Evolutionary conservation across 1,140 invertebrate genomes (phyloP), one percentile per base, ranked within the genome.

Genomic region (Brachionus plicatilis): DNA sequence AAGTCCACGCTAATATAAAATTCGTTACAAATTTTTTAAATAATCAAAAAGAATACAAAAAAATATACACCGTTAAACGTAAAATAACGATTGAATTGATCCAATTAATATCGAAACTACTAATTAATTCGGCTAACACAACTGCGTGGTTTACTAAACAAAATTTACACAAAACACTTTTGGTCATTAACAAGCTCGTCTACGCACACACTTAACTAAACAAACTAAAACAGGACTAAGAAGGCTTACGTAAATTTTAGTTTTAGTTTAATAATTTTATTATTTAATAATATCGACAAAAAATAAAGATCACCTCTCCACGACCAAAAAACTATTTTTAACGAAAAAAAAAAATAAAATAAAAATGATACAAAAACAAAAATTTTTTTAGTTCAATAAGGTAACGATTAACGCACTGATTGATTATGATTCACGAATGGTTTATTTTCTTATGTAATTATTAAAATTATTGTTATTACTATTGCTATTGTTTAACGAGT

Each of bases 241-340:
- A 72, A 41, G 14, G 7, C 17, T 43, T 43, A 41, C 41, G 17
- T 11, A 41, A 43, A 41, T 41, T 43, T 41, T 41, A 20, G 17
- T 72, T 41, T 37, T 43, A 12, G n/a, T 72, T 43, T 43, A 72
- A 72, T 72, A 72, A 72, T 72, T 72, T 72, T 72, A 72, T 72
- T 72, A 72, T 72, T 72, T 72, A 72, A 72, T 72, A 72, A 72
- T 72, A 43, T 72, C 68, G 68, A 72, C 68, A 72, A 72, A 72
- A 72, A 72, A 41, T 72, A 72, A 72, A 72, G 33, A 72, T 72
- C 68, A 43, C 68, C 68, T 72, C 53, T 60, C 68, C 68, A 72
- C 68, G 68, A 72, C 68, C 65, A 68, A 72, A 72, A 72, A 72
- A 72, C 41, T 43, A 68, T 33, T 41, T 43, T 72, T 43, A 72